Conservation (phyloP, 2,113 vertebrate species). For the Alosa alosa region DNA sequence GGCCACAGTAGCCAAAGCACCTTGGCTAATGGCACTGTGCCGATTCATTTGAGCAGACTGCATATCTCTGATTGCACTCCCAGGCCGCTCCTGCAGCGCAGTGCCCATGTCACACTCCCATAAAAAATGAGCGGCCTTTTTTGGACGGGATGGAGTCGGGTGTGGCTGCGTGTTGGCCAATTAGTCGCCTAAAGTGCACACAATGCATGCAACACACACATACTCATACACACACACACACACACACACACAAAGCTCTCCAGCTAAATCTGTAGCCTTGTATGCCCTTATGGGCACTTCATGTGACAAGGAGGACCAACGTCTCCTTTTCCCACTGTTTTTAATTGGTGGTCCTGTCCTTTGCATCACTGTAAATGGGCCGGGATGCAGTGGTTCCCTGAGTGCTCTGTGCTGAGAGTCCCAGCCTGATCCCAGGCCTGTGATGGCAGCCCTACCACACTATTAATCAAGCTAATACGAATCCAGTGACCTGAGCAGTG, state of each 20-base stretch:
- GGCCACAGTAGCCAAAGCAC: not conserved
- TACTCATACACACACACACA: not conserved
- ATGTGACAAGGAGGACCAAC: not conserved
- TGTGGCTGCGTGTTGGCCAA: not conserved
- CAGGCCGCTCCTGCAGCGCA: not conserved
- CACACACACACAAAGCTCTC: not conserved
- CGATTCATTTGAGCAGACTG: not conserved
- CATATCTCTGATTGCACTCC: not conserved
- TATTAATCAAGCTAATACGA: conserved; percentile 11
- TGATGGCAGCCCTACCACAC: not conserved
- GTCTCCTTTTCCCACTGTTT: not conserved
- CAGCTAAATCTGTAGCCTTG: not conserved
- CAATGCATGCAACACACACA: not conserved
- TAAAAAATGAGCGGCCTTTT: not conserved
- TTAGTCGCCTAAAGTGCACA: not conserved
- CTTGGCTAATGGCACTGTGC: not conserved
- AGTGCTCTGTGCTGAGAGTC: not conserved
- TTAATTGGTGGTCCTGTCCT: not conserved
- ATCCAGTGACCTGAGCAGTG: conserved; percentile 11
- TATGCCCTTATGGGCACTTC: not conserved
- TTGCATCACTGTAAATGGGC: not conserved
- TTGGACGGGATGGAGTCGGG: not conserved
- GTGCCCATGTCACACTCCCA: not conserved
- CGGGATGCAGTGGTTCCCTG: not conserved
- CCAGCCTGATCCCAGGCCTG: conserved; percentile 17